Conservation (phyloP, 2,113 vertebrate genomes). For the Pyxicephalus adspersus region DNA sequence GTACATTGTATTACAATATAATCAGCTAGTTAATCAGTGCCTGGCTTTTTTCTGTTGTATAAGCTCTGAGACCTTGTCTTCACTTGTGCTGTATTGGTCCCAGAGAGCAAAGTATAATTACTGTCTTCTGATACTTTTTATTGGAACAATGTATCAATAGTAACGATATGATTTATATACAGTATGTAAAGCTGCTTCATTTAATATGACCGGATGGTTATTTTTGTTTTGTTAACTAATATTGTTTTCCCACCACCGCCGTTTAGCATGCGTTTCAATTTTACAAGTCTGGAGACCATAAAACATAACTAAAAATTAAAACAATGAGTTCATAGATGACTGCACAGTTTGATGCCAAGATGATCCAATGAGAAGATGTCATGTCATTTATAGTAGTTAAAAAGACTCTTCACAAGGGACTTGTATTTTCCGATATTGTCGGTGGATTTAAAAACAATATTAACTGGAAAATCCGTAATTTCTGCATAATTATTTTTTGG, state of each 20-base stretch:
- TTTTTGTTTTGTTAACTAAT: neutral
- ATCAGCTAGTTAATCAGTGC: constrained; percentile 13
- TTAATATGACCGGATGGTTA: neutral
- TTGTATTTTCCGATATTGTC: constrained; percentile 7
- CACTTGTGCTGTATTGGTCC: neutral
- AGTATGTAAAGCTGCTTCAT: constrained; percentile 17
- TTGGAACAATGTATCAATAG: constrained; percentile 14
- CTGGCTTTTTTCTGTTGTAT: neutral
- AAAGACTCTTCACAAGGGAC: constrained; percentile 13
- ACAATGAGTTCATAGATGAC: constrained; percentile 44
- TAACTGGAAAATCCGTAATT: constrained; percentile 31
- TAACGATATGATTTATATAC: neutral
- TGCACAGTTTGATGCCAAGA: constrained; percentile 33
- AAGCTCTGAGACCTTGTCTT: constrained; percentile 5
- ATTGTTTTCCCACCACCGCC: neutral
- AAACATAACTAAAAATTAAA: constrained; percentile 9
- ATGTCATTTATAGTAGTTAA: constrained; percentile 30
- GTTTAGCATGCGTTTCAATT: constrained; percentile 20
- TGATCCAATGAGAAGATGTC: constrained; percentile 37
- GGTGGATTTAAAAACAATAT: constrained; percentile 11
- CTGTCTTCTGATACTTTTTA: constrained; percentile 31
- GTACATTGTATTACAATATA: constrained; percentile 24
- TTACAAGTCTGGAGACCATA: neutral
- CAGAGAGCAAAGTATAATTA: constrained; percentile 23
- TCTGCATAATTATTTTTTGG: constrained; percentile 48